phyloP scores from a whole-genome alignment of 2,888 invertebrate species.

The Caenorhabditis sp. region DNA sequence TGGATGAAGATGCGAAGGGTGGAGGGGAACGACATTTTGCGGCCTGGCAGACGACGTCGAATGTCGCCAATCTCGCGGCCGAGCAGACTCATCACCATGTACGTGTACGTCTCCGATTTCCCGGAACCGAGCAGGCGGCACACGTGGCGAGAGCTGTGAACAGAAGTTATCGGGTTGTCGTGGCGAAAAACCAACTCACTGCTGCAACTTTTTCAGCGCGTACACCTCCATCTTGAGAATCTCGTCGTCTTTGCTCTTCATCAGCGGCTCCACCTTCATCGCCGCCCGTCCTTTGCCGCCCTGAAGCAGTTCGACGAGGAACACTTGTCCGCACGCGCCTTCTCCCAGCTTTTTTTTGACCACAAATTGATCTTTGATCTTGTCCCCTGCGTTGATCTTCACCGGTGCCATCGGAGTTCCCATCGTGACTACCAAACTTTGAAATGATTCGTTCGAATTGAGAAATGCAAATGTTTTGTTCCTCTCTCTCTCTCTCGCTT shows the following conservation, averaged over 20 bases:
- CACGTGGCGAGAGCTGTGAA: constrained; percentile 67
- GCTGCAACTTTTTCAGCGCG: constrained; percentile 69
- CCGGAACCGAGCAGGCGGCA: constrained; percentile 66
- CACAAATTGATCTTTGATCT: constrained; percentile 59
- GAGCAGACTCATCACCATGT: constrained; percentile 73
- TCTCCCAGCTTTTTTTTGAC: constrained; percentile 74
- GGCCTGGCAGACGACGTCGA: constrained; percentile 63
- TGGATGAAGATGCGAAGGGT: constrained; percentile 68
- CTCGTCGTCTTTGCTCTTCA: constrained; percentile 72
- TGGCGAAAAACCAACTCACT: constrained; percentile 27
- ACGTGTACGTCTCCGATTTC: constrained; percentile 67
- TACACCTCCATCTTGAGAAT: constrained; percentile 76
- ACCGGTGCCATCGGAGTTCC: constrained; percentile 63
- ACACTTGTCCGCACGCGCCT: constrained; percentile 70
- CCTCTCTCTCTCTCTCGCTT: no score
- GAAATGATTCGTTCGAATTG: neutral
- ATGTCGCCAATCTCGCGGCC: constrained; percentile 70
- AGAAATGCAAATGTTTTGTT: no score
- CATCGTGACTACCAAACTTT: no score
- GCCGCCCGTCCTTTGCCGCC: constrained; percentile 63
- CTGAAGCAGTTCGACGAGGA: constrained; percentile 46
- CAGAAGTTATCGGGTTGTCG: no score
- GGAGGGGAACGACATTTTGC: constrained; percentile 63
- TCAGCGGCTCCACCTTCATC: constrained; percentile 72
- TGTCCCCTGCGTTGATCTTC: constrained; percentile 64